Evolutionary conservation across 2,888 invertebrate species (phyloP).

Genomic region (Cataglyphis rosenhaueri): DNA sequence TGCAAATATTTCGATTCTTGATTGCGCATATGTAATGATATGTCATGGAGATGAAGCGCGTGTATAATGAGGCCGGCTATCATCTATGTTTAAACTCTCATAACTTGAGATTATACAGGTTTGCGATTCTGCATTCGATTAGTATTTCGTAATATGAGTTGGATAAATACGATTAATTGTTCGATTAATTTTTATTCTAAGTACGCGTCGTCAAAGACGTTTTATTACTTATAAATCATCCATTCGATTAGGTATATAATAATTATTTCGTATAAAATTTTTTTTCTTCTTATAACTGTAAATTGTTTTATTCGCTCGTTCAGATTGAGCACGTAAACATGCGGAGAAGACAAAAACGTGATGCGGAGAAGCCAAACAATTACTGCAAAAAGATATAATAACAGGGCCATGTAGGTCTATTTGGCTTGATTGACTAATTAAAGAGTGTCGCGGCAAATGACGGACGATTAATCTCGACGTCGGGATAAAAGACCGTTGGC

Average conservation of each 20-base stretch:
- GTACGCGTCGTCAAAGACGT: background rate
- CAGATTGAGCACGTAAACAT: background rate
- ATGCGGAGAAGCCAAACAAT: slow-evolving; percentile 9
- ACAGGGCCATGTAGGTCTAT: slow-evolving; percentile 1
- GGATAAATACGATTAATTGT: background rate
- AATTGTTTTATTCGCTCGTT: background rate
- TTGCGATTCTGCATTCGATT: background rate
- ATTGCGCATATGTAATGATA: background rate
- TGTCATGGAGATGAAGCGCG: background rate
- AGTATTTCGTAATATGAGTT: background rate
- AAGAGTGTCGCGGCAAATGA: background rate
- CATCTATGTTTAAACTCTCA: background rate
- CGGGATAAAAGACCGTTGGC: background rate
- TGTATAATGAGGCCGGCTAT: background rate
- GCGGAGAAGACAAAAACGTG: background rate
- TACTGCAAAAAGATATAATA: slow-evolving; percentile 4
- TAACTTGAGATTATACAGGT: background rate
- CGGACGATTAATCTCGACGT: slow-evolving; percentile 23
- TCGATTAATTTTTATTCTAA: slow-evolving; percentile 8
- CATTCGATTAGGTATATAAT: background rate
- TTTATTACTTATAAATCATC: background rate
- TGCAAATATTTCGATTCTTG: background rate
- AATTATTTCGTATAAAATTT: background rate
- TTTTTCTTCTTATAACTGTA: background rate
- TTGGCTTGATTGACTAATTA: slow-evolving; percentile 37